These are phyloP conservation scores for Calidris pugnax DNA, from an alignment of 2,113 vertebrate species.

Conservation along the genomic window DNA sequence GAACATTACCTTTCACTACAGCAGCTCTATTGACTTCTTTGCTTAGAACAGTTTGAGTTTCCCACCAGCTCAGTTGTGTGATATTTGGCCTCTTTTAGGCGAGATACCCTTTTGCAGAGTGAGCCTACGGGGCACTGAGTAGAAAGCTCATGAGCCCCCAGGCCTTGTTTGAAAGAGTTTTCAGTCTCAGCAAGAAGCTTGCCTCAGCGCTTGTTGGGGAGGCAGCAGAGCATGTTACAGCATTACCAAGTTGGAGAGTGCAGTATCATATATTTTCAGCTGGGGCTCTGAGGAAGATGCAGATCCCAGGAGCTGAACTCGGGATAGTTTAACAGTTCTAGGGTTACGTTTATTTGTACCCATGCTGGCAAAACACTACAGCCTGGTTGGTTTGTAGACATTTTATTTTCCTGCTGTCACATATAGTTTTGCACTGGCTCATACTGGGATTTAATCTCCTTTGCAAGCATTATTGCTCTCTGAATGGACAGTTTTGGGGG, in stretches of 20 bases:
- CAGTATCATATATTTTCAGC: background rate
- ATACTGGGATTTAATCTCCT: background rate
- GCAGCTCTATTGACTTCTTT: slow-evolving; percentile 38
- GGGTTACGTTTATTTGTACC: background rate
- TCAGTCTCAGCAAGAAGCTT: slow-evolving; percentile 49
- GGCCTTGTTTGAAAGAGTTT: slow-evolving; percentile 48
- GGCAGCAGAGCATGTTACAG: background rate
- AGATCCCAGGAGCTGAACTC: slow-evolving; percentile 10
- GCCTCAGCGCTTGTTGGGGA: background rate
- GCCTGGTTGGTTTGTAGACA: background rate
- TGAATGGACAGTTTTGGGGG: background rate
- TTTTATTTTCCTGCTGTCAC: background rate
- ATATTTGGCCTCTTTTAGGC: slow-evolving; percentile 57
- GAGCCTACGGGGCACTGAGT: slow-evolving; percentile 43
- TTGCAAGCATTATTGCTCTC: background rate
- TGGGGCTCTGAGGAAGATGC: background rate
- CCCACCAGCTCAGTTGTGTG: slow-evolving; percentile 49
- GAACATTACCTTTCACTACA: slow-evolving; percentile 44
- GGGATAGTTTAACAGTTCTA: background rate
- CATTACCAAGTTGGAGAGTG: background rate
- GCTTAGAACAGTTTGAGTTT: slow-evolving; percentile 59
- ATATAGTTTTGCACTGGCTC: background rate
- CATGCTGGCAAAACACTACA: background rate
- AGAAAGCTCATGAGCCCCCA: slow-evolving; percentile 39
- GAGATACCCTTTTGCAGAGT: slow-evolving; percentile 2